Base-by-base conservation (phyloP, 2,888 invertebrate species). In the Scaptomyza polygonia region DNA sequence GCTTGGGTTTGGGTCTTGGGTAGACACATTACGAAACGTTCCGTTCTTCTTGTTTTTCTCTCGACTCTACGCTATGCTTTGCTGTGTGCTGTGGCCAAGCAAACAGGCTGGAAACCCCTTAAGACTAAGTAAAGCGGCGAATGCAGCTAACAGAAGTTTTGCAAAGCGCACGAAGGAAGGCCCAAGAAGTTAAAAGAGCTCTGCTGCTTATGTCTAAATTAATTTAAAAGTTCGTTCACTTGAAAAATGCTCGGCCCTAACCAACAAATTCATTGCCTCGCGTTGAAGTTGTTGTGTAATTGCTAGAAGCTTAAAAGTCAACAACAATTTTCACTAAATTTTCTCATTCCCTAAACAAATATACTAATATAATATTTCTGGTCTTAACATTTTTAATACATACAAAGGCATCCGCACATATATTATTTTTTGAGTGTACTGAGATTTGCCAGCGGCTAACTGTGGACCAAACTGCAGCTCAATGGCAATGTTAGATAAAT, bases 221-320 rank as follows among this genome's bases (percentile, higher is more conserved):
- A 87, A 87, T 83, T 87, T 83, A 70, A 86, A 85, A 88, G 84
- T 88, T 85, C 79, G 79, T 77, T 83, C 87, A 85, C 86, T 87
- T 85, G 77, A 85, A 87, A 79, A 86, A 30, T 16, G 48, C 36
- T 8, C 11, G 27, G 8, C 36, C 14, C 3, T 14, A 7, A 8
- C 3, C 36, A 36, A 8, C n/a, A 5, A 14, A 36, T 14, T 7
- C 14, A 36, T 36, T 36, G 14, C 8, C 36, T 0, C 16, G 25
- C 16, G 25, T 25, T 25, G 16, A 39, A 39, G 16, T 39, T 39
- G 4, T 16, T 39, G 4, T 16, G 4, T 39, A 39, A 39, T 39
- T 39, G 39, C 39, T 5, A 16, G 9, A 16, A 16, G 39, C 39
- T 39, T 39, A 39, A 39, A 16, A 39, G 39, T 39, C 16, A 39